Conservation (phyloP, 2,888 invertebrate genomes). For the Nomada goodeniana region DNA sequence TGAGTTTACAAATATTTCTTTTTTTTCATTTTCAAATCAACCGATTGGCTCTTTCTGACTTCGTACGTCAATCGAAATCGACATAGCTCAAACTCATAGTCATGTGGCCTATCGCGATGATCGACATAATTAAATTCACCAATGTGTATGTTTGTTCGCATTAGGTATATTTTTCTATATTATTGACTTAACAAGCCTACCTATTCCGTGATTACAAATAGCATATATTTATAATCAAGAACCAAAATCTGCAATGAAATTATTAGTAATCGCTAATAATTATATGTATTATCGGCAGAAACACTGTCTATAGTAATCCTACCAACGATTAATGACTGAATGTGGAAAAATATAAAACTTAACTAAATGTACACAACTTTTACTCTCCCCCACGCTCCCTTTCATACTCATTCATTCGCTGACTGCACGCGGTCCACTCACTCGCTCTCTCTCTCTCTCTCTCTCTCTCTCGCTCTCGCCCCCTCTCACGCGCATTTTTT, state of each 20-base stretch:
- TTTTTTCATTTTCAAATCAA: constrained; percentile 44
- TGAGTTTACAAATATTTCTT: constrained; percentile 66
- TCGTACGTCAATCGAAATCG: constrained; percentile 39
- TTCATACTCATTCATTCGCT: constrained; percentile 62
- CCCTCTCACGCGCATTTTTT: constrained; percentile 32
- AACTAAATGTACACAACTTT: constrained; percentile 83
- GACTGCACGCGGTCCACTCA: constrained; percentile 44
- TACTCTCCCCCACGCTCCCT: constrained; percentile 50
- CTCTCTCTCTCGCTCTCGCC: constrained; percentile 29
- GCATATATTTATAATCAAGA: constrained; percentile 66
- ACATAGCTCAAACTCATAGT: constrained; percentile 43
- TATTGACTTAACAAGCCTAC: constrained; percentile 77
- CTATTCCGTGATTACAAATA: constrained; percentile 74
- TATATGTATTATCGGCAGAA: constrained; percentile 73
- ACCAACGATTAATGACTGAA: constrained; percentile 83
- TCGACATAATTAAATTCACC: constrained; percentile 66
- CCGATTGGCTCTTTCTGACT: constrained; percentile 50
- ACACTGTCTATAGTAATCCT: constrained; percentile 74
- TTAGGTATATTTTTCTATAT: constrained; percentile 73
- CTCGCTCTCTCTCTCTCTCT: constrained; percentile 35
- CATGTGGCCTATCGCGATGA: constrained; percentile 59
- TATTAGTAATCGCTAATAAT: constrained; percentile 76
- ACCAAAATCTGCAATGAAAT: constrained; percentile 69
- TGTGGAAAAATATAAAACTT: constrained; percentile 84
- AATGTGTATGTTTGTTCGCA: constrained; percentile 64